phyloP scores from a whole-genome alignment of 2,888 invertebrate genomes.

The Sepiola atlantica region DNA sequence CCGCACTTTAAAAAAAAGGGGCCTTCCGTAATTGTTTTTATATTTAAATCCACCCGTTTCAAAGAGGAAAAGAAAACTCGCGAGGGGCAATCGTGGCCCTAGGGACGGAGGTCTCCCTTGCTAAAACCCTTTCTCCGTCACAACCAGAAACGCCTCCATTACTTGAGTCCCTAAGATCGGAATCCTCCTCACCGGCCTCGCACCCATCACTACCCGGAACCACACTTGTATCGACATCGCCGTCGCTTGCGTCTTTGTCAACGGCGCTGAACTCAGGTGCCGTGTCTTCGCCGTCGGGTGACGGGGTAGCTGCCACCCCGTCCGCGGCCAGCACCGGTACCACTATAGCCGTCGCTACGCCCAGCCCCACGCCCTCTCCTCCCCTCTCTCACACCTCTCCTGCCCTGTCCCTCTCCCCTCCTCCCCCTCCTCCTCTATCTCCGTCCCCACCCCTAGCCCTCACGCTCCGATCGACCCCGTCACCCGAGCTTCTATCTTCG shows the following conservation, averaged over 20 bases:
- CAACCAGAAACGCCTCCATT: neutral
- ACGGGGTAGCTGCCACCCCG: neutral
- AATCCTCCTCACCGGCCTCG: neutral
- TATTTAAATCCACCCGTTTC: neutral
- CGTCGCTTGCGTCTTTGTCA: neutral
- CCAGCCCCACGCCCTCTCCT: neutral
- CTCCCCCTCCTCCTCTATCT: neutral
- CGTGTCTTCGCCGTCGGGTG: neutral
- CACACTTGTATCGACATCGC: neutral
- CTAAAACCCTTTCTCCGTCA: neutral
- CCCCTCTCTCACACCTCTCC: neutral
- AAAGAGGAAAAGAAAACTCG: neutral
- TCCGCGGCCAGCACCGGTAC: neutral
- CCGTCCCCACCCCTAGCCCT: neutral
- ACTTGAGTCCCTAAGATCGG: neutral
- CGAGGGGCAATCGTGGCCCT: neutral
- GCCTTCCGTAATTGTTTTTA: neutral
- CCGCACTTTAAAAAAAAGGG: neutral
- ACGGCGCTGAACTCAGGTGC: neutral
- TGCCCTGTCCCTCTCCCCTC: neutral
- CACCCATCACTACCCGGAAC: neutral
- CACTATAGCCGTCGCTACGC: conserved; percentile 1
- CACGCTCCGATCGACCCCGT: neutral
- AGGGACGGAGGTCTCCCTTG: neutral
- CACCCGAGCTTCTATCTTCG: neutral